phyloP scores from a whole-genome alignment of 2,888 invertebrate species.

The Dolomedes plantarius region DNA sequence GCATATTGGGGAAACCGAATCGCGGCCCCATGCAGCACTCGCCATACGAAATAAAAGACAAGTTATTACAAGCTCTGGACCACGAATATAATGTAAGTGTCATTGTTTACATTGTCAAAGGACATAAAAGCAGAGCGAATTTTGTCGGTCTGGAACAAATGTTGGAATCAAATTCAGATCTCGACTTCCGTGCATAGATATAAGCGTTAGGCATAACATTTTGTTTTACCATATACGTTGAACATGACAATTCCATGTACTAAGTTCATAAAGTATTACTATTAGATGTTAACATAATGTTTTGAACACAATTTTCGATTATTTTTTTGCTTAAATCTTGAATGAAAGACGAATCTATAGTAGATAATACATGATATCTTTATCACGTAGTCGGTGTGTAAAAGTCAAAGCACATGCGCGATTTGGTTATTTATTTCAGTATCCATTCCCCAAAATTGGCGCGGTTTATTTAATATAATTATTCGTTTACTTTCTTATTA shows the following conservation, averaged over 20 bases:
- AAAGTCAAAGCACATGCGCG: constrained; percentile 67
- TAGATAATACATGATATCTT: neutral
- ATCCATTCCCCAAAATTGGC: constrained; percentile 13
- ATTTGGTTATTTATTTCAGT: constrained; percentile 15
- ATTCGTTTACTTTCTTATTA: neutral
- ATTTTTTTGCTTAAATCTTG: no score
- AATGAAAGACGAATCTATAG: neutral
- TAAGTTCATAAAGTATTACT: neutral
- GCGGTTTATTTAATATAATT: constrained; percentile 39
- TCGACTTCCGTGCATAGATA: constrained; percentile 30
- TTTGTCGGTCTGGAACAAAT: neutral
- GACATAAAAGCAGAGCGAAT: neutral
- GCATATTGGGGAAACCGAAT: constrained; percentile 60
- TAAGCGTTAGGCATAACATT: constrained; percentile 66
- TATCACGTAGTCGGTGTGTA: constrained; percentile 21
- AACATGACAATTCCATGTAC: neutral
- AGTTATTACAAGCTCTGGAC: constrained; percentile 97
- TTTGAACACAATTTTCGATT: no score
- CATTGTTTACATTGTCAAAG: constrained; percentile 8
- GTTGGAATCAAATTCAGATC: neutral
- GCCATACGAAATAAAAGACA: constrained; percentile 89
- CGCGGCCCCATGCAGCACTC: constrained; percentile 79
- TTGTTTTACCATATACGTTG: neutral
- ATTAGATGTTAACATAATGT: no score
- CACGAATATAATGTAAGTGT: constrained; percentile 96